These are phyloP conservation scores for Chelonoidis abingdonii DNA, from an alignment of 2,113 vertebrate genomes.

Conservation along the genomic window DNA sequence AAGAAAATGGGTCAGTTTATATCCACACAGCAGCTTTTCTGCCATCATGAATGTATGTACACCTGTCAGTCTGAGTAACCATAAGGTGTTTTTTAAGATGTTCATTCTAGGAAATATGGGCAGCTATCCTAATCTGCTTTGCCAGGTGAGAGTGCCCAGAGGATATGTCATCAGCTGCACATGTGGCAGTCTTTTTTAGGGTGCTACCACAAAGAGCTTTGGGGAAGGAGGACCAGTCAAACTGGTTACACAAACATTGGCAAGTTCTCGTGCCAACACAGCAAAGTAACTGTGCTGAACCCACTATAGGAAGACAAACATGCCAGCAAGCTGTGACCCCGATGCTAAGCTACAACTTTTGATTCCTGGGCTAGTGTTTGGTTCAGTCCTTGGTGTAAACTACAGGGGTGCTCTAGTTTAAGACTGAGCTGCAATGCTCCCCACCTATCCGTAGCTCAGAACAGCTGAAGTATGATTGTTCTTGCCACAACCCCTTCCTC, in stretches of 20 bases:
- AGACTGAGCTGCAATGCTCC: background rate
- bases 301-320: background rate
- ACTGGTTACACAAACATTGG: accelerated
- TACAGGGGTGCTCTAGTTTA: background rate
- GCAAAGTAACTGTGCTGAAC: background rate
- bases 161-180: background rate
- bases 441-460: background rate
- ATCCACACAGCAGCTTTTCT: background rate
- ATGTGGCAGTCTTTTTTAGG: background rate
- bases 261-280: background rate
- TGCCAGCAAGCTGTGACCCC: background rate
- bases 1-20: accelerated
- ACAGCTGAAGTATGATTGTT: background rate
- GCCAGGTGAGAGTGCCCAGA: accelerated
- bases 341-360: background rate
- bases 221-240: background rate
- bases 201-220: background rate
- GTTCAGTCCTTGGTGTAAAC: background rate
- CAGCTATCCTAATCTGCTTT: accelerated
- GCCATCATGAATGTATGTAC: background rate
- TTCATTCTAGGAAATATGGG: background rate
- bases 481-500: background rate
- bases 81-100: background rate
- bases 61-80: background rate
- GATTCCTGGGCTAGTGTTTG: background rate